A percentile compares a stretch with the other conserved stretches of the same genome.
phyloP scores from a whole-genome alignment of 2,797 vertebrate genomes.

The Myripristis jacobus region DNA sequence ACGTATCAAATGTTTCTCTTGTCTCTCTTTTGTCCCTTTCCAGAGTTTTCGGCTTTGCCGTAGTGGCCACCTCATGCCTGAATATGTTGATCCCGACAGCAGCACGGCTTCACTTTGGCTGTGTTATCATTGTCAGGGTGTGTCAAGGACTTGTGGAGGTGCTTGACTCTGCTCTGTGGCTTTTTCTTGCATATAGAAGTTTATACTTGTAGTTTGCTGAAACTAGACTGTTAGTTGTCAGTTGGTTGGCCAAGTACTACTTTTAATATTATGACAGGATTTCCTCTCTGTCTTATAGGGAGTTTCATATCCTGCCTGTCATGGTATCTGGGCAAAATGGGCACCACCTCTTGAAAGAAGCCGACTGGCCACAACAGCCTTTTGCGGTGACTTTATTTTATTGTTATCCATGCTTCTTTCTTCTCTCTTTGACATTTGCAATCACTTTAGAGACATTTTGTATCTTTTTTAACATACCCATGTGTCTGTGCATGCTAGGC shows the following conservation, averaged over 20 bases:
- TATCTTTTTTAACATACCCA: background rate
- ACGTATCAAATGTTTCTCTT: background rate
- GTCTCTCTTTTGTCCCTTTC: background rate
- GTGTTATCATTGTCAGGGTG: slow-evolving; percentile 91
- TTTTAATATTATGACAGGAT: slow-evolving; percentile 2
- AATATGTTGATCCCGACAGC: slow-evolving; percentile 93
- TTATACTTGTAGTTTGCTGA: background rate
- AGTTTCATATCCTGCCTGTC: slow-evolving; percentile 92
- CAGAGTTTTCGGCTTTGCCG: slow-evolving; percentile 93
- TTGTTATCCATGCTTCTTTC: background rate
- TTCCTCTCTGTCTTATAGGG: slow-evolving; percentile 77
- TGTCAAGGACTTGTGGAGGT: slow-evolving; percentile 94
- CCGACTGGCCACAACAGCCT: slow-evolving; percentile 91
- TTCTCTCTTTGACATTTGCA: background rate
- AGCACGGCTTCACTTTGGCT: slow-evolving; percentile 89
- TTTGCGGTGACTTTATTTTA: slow-evolving; percentile 85
- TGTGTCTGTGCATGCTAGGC: slow-evolving; percentile 73
- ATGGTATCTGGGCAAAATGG: slow-evolving; percentile 96
- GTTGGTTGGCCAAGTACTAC: background rate
- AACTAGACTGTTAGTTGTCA: background rate
- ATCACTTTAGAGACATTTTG: background rate
- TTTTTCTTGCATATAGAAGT: slow-evolving; percentile 1
- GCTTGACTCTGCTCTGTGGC: slow-evolving; percentile 4
- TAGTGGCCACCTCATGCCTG: slow-evolving; percentile 91
- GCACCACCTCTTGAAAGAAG: slow-evolving; percentile 92